phyloP scores from a whole-genome alignment of 2,797 vertebrate genomes.

The Coluber constrictor region DNA sequence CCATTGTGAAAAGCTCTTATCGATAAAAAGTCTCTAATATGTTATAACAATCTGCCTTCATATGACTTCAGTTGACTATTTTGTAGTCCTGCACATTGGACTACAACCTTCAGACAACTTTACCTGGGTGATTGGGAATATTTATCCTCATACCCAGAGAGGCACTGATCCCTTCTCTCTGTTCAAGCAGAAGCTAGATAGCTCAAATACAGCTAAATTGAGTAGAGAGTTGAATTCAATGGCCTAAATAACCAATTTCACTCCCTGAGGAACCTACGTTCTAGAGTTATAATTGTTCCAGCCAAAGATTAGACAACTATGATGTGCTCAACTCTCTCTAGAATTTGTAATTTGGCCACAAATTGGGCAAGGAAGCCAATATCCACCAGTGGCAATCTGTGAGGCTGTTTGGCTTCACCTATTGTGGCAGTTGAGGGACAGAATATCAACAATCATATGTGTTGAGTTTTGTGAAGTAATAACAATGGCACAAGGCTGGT shows the following conservation, averaged over 20 bases:
- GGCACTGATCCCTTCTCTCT: not conserved
- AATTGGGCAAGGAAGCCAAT: not conserved
- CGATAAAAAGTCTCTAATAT: not conserved
- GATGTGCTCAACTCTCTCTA: not conserved
- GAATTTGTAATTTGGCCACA: not conserved
- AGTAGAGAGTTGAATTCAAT: not conserved
- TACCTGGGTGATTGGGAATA: not conserved
- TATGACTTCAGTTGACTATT: not conserved
- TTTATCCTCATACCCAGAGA: not conserved
- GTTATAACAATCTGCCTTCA: not conserved
- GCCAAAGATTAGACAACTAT: not conserved
- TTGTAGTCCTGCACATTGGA: not conserved
- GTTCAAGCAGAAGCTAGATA: not conserved
- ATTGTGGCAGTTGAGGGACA: not conserved
- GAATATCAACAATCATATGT: not conserved
- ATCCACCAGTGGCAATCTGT: not conserved
- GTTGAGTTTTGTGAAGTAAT: not conserved
- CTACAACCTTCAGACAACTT: not conserved
- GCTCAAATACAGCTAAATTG: not conserved
- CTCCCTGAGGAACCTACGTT: not conserved
- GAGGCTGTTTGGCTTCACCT: not conserved
- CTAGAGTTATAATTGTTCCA: not conserved
- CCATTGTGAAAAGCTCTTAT: not conserved
- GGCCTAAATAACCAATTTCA: not conserved
- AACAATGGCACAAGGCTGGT: not conserved